Evolutionary conservation across 2,888 invertebrate genomes (phyloP), one percentile per base, ranked within the genome.

Genomic region (Drosophila conformis): DNA sequence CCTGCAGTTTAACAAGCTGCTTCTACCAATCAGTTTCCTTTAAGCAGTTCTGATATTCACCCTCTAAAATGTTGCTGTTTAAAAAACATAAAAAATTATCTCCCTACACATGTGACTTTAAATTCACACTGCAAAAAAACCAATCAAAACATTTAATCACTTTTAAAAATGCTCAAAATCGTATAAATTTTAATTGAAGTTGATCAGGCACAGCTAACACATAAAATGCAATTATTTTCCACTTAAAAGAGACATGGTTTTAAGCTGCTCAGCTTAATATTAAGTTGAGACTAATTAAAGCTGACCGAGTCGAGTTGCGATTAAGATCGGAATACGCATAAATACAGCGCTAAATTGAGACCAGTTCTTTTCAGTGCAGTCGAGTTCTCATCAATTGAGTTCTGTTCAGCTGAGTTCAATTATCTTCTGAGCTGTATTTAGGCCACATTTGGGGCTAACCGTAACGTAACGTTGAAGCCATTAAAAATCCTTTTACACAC

Each of bases 391-490:
- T 21, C 46, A 13, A 21, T 46, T 46, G 21, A n/a, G 57, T 57
- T 64, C n/a, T 21, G 31, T 49, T 54, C 18, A 29, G 36, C 11
- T 27, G 48, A 29, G 48, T 36, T 42, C 38, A 29, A 52, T 57
- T 64, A 15, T 53, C 21, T n/a, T 36, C 27, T 35, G 59, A 48
- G 56, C 15, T 27, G 46, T 59, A 68, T 59, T 68, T 77, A 64
- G 71, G 65, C 80, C 73, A 80, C 66, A 80, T 80, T 71, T 40
- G 57, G 61, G 69, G 69, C 56, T 66, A 68, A 68, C 68, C 73
- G 65, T 46, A 52, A 66, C 46, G 46, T 57, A 46, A 64, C 49
- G 46, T 59, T 59, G n/a, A 63, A 56, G 48, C 62, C 68, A 71
- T 80, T 69, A 74, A 72, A 73, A 74, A 80, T 80, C 77, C 77